Conservation (phyloP, 2,113 vertebrate genomes). For the Sphyrna mokarran region DNA sequence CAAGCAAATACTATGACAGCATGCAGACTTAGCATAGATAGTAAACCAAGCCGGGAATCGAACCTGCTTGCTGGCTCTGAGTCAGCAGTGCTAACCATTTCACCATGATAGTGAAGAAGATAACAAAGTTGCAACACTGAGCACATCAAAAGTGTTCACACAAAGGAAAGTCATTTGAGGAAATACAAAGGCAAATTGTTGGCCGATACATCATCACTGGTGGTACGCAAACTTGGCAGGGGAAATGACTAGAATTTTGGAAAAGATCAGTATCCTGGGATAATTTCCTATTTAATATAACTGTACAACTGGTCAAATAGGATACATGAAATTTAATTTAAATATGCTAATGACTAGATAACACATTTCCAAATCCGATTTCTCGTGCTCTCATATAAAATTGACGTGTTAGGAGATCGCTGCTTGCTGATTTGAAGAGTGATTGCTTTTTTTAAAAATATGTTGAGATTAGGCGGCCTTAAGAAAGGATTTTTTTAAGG, state of each 20-base stretch:
- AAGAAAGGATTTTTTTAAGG: neutral
- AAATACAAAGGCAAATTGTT: neutral
- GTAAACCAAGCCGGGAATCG: too few species aligned
- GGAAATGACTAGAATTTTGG: neutral
- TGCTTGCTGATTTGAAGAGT: neutral
- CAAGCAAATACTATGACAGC: too few species aligned
- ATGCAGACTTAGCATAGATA: too few species aligned
- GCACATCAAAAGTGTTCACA: accelerated
- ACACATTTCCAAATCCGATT: neutral
- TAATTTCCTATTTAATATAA: neutral
- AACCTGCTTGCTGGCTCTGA: too few species aligned
- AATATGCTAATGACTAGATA: neutral
- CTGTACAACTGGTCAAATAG: neutral
- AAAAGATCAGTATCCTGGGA: neutral
- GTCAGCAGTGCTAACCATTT: neutral
- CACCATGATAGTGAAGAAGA: neutral
- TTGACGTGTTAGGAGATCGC: neutral
- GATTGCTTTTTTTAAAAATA: neutral
- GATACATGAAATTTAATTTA: neutral
- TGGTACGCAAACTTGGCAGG: neutral
- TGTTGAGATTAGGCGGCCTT: neutral
- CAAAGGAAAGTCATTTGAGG: neutral
- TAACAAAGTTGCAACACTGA: neutral
- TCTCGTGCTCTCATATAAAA: neutral
- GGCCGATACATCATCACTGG: neutral